Conservation (phyloP, 1,140 invertebrate species). For the Drosophila busckii region DNA sequence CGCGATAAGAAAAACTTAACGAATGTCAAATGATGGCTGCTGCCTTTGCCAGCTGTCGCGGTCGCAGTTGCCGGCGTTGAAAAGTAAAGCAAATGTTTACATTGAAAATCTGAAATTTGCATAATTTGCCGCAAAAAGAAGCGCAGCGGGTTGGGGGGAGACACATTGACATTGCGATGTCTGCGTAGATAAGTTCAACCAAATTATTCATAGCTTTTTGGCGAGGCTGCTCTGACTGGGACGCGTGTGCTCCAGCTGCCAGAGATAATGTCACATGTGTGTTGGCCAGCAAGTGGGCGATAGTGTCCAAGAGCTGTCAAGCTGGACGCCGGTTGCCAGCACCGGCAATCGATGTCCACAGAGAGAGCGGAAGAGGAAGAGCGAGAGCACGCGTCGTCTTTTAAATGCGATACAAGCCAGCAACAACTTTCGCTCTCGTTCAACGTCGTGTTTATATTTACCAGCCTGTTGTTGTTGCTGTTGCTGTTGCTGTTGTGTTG, state of each 20-base stretch:
- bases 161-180: slow-evolving; percentile 13
- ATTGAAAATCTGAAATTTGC: slow-evolving; percentile 74
- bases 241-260: slow-evolving; percentile 13
- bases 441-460: slow-evolving; percentile 49
- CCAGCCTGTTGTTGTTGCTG: slow-evolving; percentile 41
- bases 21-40: slow-evolving; percentile 58
- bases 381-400: slow-evolving; percentile 7
- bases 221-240: background rate
- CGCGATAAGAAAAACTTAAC: slow-evolving; percentile 67
- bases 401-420: slow-evolving; percentile 63
- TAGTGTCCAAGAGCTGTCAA: slow-evolving; percentile 61
- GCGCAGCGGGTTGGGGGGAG: background rate
- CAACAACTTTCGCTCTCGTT: slow-evolving; percentile 60
- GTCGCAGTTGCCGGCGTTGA: slow-evolving; percentile 50
- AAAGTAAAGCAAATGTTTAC: slow-evolving; percentile 78
- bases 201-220: slow-evolving; percentile 58
- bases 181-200: slow-evolving; percentile 49
- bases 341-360: background rate
- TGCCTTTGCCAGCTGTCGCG: slow-evolving; percentile 19
- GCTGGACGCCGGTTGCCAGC: slow-evolving; percentile 57
- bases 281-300: slow-evolving; percentile 20
- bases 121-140: slow-evolving; percentile 71
- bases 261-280: slow-evolving; percentile 59
- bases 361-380: background rate
- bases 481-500: too few relatives aligned